Conservation (phyloP, 2,888 invertebrate species). For the Cerceris ruficornis region DNA sequence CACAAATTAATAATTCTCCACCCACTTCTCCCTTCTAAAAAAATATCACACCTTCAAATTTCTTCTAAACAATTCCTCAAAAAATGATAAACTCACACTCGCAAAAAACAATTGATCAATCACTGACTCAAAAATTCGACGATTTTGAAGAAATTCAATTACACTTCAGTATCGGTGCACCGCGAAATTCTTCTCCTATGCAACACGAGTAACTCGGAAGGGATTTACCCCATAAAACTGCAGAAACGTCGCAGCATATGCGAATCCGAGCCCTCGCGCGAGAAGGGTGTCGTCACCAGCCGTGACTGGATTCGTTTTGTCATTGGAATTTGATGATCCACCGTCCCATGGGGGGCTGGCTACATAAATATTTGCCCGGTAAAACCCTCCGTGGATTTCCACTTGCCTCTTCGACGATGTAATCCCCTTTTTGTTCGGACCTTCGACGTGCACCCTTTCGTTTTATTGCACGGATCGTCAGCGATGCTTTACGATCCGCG, state of each 20-base stretch:
- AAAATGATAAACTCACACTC: background rate
- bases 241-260: conserved; percentile 62
- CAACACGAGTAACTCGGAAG: conserved; percentile 21
- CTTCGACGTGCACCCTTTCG: conserved; percentile 47
- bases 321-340: conserved; percentile 78
- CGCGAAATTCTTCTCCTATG: conserved; percentile 12
- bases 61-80: background rate
- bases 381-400: conserved; percentile 56
- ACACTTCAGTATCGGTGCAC: conserved; percentile 25
- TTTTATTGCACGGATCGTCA: conserved; percentile 41
- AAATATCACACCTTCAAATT: no score
- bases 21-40: no score
- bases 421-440: conserved; percentile 40
- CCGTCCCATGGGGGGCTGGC: conserved; percentile 47
- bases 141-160: conserved; percentile 39
- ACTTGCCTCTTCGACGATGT: conserved; percentile 52
- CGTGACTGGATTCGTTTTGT: conserved; percentile 69
- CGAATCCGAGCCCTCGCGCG: conserved; percentile 31
- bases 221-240: conserved; percentile 30
- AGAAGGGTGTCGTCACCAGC: conserved; percentile 53
- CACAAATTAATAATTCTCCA: no score
- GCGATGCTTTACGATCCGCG: conserved; percentile 22
- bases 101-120: background rate
- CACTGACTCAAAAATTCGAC: conserved; percentile 25
- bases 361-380: conserved; percentile 68